phyloP scores from a whole-genome alignment of 2,888 invertebrate species.

The Apamea sordens region DNA sequence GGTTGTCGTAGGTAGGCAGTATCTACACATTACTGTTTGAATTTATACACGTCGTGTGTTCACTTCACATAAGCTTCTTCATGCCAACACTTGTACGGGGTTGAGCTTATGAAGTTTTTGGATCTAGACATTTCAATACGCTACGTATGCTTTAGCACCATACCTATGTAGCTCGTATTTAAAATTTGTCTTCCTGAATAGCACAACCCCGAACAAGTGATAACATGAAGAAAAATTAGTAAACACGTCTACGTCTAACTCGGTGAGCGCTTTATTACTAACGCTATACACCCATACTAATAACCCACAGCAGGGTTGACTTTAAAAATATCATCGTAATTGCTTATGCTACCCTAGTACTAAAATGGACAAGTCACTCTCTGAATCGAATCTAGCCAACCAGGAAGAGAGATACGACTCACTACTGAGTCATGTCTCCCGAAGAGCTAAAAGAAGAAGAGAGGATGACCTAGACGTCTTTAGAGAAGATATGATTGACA shows the following conservation, averaged over 20 bases:
- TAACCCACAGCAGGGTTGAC: not conserved
- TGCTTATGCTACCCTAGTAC: constrained; percentile 2
- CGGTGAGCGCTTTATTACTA: not conserved
- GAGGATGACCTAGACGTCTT: too few relatives aligned
- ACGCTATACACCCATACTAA: not conserved
- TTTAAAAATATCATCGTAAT: constrained; percentile 3
- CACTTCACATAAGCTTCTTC: too few relatives aligned
- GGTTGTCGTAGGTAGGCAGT: not conserved
- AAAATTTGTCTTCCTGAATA: not conserved
- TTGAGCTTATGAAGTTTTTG: not conserved
- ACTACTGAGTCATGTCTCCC: not conserved
- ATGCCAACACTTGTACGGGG: not conserved
- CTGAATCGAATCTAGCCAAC: constrained; percentile 4
- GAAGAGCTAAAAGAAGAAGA: too few relatives aligned
- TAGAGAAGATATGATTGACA: too few relatives aligned
- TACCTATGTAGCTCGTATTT: not conserved
- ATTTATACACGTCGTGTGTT: not conserved
- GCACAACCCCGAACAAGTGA: too few relatives aligned
- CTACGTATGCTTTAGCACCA: not conserved
- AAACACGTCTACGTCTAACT: not conserved
- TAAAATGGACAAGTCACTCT: constrained; percentile 6
- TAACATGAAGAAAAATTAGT: not conserved
- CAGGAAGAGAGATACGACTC: not conserved
- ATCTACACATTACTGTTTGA: constrained; percentile 3
- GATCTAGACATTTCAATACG: not conserved